Conservation (phyloP, 1,140 invertebrate species). For the Lanistes nyassanus region DNA sequence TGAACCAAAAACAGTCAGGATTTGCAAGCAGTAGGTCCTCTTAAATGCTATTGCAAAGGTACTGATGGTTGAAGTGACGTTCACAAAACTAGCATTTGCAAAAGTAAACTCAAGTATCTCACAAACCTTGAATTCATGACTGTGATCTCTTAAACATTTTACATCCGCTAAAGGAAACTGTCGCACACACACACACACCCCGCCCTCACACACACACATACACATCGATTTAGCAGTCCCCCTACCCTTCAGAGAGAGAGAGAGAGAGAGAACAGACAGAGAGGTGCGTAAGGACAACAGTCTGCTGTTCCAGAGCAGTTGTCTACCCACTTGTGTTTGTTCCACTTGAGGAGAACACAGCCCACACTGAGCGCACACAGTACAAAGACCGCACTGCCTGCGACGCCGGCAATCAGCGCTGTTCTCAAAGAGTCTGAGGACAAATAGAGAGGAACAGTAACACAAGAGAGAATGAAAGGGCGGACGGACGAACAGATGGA, state of each 20-base stretch:
- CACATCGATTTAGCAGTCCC: neutral
- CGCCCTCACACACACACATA: neutral
- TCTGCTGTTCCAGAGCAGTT: no score
- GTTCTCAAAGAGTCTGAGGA: conserved; percentile 19
- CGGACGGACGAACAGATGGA: neutral
- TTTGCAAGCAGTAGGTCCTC: no score
- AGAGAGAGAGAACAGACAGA: conserved; percentile 1
- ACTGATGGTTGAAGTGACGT: no score
- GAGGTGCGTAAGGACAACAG: no score
- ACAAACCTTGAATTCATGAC: no score
- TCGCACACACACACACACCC: conserved; percentile 10
- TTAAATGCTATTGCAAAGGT: no score
- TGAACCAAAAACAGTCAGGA: no score
- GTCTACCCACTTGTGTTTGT: conserved; percentile 10
- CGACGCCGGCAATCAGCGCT: conserved; percentile 21
- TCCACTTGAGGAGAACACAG: conserved; percentile 6
- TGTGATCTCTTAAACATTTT: neutral
- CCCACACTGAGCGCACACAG: neutral
- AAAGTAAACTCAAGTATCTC: no score
- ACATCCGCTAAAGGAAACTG: neutral
- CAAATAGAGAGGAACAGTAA: neutral
- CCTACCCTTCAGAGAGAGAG: neutral
- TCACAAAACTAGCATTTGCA: no score
- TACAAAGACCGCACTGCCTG: conserved; percentile 19
- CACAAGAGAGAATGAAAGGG: neutral